Percentiles rank a stretch among this genome's conserved stretches.
Conservation (phyloP, 2,113 vertebrate genomes). For the Mus pahari region DNA sequence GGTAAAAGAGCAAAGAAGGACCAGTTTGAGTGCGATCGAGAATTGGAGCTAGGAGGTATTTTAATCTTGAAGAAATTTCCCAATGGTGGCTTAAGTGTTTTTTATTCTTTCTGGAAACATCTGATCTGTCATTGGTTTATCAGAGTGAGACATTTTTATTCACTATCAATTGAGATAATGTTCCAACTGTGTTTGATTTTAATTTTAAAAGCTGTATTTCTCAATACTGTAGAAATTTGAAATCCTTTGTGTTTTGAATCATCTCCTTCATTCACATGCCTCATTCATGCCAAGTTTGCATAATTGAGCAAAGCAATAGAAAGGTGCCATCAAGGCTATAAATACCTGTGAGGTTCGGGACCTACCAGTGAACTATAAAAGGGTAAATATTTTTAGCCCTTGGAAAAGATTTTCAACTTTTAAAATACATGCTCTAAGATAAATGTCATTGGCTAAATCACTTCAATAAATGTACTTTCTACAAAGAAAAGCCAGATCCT, state of each 20-base stretch:
- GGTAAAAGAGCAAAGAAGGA: not conserved
- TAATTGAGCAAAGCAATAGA: not conserved
- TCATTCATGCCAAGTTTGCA: not conserved
- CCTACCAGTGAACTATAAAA: not conserved
- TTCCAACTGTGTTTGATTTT: slow-evolving; percentile 39
- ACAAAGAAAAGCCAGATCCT: slow-evolving; percentile 57
- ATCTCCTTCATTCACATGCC: slow-evolving; percentile 21
- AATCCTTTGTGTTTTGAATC: slow-evolving; percentile 11
- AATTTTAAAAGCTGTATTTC: slow-evolving; percentile 45
- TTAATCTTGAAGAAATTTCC: slow-evolving; percentile 26
- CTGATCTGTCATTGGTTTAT: not conserved
- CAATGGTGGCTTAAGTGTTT: not conserved
- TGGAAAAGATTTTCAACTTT: slow-evolving; percentile 43
- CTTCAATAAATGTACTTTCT: slow-evolving; percentile 63
- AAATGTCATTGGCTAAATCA: slow-evolving; percentile 51
- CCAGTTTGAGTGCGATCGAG: not conserved
- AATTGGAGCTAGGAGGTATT: not conserved
- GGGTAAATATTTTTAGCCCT: slow-evolving; percentile 60
- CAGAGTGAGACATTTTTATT: slow-evolving; percentile 46
- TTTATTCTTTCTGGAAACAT: slow-evolving; percentile 19
- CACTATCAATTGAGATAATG: not conserved
- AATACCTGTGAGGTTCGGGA: slow-evolving; percentile 36
- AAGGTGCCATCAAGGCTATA: not conserved
- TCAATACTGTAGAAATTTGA: slow-evolving; percentile 19
- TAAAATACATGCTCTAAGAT: slow-evolving; percentile 40